phyloP scores from a whole-genome alignment of 2,797 vertebrate species.

The Lepus oiostolus region DNA sequence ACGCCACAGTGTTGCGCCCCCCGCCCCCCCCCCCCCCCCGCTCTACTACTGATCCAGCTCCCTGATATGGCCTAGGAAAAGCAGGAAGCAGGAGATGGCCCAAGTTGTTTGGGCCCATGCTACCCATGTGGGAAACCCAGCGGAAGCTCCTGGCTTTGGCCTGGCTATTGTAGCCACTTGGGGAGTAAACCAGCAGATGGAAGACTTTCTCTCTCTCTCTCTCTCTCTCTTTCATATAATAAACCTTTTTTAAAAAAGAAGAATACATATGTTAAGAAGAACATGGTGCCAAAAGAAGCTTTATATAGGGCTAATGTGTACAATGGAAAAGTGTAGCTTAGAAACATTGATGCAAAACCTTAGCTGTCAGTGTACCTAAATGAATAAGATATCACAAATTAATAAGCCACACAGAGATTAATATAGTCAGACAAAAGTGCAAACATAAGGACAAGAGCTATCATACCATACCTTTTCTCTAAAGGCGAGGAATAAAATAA shows the following conservation, averaged over 20 bases:
- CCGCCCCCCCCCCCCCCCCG: too few species aligned
- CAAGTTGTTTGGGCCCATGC: too few species aligned
- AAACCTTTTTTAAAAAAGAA: not conserved
- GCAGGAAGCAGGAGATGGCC: too few species aligned
- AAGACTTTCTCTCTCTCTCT: too few species aligned
- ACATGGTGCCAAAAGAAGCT: not conserved
- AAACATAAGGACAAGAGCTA: constrained; percentile 24
- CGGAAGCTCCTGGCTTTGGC: too few species aligned
- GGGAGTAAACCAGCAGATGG: too few species aligned
- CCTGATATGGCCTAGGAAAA: too few species aligned
- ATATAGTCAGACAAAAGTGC: not conserved
- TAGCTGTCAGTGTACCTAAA: not conserved
- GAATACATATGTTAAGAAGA: not conserved
- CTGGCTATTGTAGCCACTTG: too few species aligned
- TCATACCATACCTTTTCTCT: not conserved
- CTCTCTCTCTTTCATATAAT: too few species aligned
- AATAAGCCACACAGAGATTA: not conserved
- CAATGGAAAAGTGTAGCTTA: not conserved
- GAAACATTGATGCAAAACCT: not conserved
- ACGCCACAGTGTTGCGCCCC: too few species aligned
- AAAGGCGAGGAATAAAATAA: constrained; percentile 12
- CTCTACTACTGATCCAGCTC: too few species aligned
- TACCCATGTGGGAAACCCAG: too few species aligned
- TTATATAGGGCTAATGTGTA: not conserved
- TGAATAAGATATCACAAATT: not conserved